Evolutionary conservation across 2,797 vertebrate species (phyloP), one percentile per base, ranked within the genome.

Genomic region (Sciurus vulgaris): DNA sequence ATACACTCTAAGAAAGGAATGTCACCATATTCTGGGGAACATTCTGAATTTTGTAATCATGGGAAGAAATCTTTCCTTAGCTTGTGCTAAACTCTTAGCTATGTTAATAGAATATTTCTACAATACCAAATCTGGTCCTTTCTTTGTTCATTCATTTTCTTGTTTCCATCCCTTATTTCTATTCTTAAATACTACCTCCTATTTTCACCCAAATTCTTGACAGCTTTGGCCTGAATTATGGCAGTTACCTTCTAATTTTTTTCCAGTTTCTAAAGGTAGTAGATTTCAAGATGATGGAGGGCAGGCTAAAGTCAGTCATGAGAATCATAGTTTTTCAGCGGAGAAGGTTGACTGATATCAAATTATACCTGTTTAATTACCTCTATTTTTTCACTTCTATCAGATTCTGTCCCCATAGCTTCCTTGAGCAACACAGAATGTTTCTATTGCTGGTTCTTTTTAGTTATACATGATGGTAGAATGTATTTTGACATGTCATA

Each of bases 31-130:
- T 94, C 38, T 89, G 20, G 20, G 51, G 2, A 91, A 59, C 17
- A 44, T 88, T 81, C 79, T 4, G 2, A 88, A 72, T 81, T 77
- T 86, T 96, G 7, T 78, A 89, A 92, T 65, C 89, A 92, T 84
- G 10, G 61, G 12, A 93, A 92, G 11, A 95, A 87, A 86, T 89
- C 74, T 59, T 90, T 96, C 14, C 70, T 86, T 93, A 84, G 11
- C 15, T 91, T 81, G 28, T 93, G 74, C 20, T 93, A 94, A 76
- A 72, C 22, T 72, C 61, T 78, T 72, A 92, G n/a, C 30, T 86
- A 72, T 96, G 26, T 28, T 89, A 96, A 82, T 38, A 12, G n/a
- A 87, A 15, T 93, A 90, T 44, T 93, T 92, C 44, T 85, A 38
- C 13, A 92, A 56, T 41, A 44, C 44, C 59, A 76, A 87, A 79